These are phyloP conservation scores for Eulemur rufifrons DNA, from an alignment of 2,113 vertebrate species.

Conservation along the genomic window DNA sequence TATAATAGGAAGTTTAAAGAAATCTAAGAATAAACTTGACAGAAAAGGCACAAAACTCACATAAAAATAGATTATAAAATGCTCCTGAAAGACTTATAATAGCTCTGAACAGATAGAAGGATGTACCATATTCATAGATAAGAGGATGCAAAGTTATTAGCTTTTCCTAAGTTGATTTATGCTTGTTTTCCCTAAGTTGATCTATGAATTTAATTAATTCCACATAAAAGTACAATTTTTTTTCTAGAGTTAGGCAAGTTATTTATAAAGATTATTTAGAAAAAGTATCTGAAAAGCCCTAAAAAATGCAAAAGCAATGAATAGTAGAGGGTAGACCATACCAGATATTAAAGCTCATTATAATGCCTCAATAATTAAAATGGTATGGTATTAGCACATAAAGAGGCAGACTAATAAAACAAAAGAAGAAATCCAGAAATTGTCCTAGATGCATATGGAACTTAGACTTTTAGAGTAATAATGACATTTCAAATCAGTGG, in stretches of 20 bases:
- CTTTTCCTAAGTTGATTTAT: too few species aligned
- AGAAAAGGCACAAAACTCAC: background rate
- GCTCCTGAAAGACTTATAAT: background rate
- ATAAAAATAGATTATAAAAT: background rate
- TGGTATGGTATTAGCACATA: background rate
- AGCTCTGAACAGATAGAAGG: background rate
- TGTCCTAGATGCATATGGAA: background rate
- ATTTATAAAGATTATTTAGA: background rate
- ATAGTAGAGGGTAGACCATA: background rate
- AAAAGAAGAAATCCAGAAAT: background rate
- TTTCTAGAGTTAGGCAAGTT: background rate
- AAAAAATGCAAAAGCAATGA: background rate
- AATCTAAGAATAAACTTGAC: background rate
- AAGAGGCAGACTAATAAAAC: background rate
- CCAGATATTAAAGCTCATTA: background rate
- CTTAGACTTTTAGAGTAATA: background rate
- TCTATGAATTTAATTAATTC: background rate
- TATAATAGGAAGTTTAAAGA: background rate
- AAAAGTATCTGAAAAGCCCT: background rate
- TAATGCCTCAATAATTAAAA: background rate
- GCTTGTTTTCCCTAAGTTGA: background rate
- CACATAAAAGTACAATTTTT: background rate
- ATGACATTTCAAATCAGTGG: background rate
- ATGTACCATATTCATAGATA: background rate
- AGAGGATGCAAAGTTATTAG: too few species aligned